Evolutionary conservation across 2,888 invertebrate genomes (phyloP), one percentile per base, ranked within the genome.

Genomic region (Amblyjoppa proteus): DNA sequence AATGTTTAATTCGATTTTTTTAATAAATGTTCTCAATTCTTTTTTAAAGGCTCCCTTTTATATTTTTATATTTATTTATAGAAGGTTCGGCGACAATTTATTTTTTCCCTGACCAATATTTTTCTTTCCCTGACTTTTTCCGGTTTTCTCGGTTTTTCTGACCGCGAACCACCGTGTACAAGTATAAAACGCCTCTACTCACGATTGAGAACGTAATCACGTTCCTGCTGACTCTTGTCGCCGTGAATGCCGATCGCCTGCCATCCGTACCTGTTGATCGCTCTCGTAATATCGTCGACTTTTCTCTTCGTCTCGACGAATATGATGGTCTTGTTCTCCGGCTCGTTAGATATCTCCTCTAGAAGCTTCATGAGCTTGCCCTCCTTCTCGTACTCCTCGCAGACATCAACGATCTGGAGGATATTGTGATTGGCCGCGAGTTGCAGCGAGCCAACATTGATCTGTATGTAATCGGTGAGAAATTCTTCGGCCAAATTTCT

Each of bases 341-440:
- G 95, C 87, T 96, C 95, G 80, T 95, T 94, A 91, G 95, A 95
- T 74, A 96, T 95, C 89, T 96, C 95, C 90, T 95, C 95, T 79
- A 96, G 91, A n/a, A 96, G 92, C 87, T 95, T 95, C 91, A 95
- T 94, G 80, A 96, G 93, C 90, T 96, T 96, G 87, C 94, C 93
- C 88, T 96, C 96, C 89, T 96, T 96, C 89, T 96, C 96, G 85
- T 94, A 94, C 86, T 96, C 96, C 87, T 95, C 95, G 88, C 96
- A 96, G 2, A 96, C 96, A 91, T 96, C 96, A 69, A 96, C 95
- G 81, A 96, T 96, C 92, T 96, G 96, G 28, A 96, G 94, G 89
- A 97, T 97, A 93, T 97, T 96, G 92, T 96, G 96, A 92, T 97
- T 97, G 25, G 97, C 96, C 68, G 96, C 95, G 38, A 97, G 93